A percentile compares a stretch with the other conserved stretches of the same genome.
phyloP scores from a whole-genome alignment of 2,113 vertebrate genomes.

The Coptodon rendalli region DNA sequence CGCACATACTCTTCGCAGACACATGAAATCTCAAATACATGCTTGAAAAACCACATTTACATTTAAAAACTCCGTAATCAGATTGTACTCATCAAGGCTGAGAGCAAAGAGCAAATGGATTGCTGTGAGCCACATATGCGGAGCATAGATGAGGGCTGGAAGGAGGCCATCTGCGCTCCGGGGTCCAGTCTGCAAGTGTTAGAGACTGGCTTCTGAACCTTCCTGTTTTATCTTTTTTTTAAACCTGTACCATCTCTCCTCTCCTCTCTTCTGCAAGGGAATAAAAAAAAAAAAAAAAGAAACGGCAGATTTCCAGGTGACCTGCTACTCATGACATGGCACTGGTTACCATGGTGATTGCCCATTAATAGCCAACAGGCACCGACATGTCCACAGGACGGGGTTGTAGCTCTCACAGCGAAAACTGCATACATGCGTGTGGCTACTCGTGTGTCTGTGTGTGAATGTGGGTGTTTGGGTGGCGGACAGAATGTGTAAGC shows the following conservation, averaged over 20 bases:
- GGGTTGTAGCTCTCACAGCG: slow-evolving; percentile 18
- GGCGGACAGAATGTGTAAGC: neutral
- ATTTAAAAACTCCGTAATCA: neutral
- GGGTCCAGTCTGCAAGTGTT: neutral
- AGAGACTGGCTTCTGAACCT: neutral
- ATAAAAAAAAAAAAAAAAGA: neutral
- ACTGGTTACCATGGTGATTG: slow-evolving; percentile 71
- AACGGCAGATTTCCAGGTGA: slow-evolving; percentile 62
- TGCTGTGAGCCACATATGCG: neutral
- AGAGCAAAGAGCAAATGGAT: neutral
- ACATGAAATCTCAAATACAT: neutral
- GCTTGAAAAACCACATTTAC: neutral
- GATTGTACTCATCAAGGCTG: neutral
- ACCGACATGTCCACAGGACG: slow-evolving; percentile 48
- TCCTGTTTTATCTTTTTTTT: neutral
- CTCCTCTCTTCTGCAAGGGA: neutral
- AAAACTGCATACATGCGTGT: neutral
- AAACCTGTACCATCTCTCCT: neutral
- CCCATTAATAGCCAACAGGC: slow-evolving; percentile 66
- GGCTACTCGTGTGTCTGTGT: neutral
- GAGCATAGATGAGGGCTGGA: neutral
- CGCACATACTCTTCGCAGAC: neutral
- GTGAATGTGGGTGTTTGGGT: slow-evolving; percentile 4
- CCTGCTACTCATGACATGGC: slow-evolving; percentile 59
- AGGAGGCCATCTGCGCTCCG: neutral